Percentiles rank a stretch among this genome's conserved stretches.
Conservation (phyloP, 2,113 vertebrate genomes). For the Alces alces region DNA sequence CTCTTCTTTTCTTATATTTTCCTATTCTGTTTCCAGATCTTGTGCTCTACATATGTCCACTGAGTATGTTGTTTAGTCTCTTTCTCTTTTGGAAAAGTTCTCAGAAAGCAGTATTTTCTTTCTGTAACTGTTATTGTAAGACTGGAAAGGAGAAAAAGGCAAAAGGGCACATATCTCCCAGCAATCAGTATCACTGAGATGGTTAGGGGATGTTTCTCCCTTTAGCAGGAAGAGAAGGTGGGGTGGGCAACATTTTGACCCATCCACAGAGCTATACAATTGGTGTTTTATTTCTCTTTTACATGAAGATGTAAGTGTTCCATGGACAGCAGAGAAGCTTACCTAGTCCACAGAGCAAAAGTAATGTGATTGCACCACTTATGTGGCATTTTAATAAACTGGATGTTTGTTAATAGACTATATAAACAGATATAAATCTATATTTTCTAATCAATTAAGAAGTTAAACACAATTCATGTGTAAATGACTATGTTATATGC, state of each 20-base stretch:
- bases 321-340: not conserved
- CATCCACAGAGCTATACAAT: not conserved
- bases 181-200: not conserved
- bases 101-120: not conserved
- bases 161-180: not conserved
- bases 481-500: slow-evolving; percentile 50
- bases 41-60: not conserved
- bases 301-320: not conserved
- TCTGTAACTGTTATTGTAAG: not conserved
- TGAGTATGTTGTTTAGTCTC: not conserved
- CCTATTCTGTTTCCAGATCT: not conserved
- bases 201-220: not conserved
- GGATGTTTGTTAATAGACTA: slow-evolving; percentile 27
- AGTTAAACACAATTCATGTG: slow-evolving; percentile 63
- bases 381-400: slow-evolving; percentile 39
- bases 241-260: not conserved
- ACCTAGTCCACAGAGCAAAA: not conserved
- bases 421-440: slow-evolving; percentile 50
- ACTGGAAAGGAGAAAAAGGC: not conserved
- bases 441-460: slow-evolving; percentile 55
- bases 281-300: not conserved
- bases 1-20: not conserved
- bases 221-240: not conserved
- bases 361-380: not conserved
- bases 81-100: not conserved